Percentiles rank a stretch among this genome's conserved stretches.
phyloP scores from a whole-genome alignment of 2,888 invertebrate species.

The Caenorhabditis sp. region DNA sequence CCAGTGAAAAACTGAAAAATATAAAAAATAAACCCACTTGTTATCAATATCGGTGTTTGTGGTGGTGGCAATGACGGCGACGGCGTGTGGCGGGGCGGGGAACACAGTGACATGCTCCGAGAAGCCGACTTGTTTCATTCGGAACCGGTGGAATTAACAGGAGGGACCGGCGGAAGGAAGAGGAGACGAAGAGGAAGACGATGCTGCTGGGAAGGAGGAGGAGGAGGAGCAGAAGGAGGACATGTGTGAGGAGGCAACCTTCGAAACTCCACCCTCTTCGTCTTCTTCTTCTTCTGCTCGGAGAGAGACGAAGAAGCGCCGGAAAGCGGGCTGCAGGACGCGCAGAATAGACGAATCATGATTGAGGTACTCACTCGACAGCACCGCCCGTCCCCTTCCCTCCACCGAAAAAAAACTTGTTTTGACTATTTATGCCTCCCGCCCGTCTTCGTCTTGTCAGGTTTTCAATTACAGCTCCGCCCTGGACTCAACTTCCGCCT shows the following conservation, averaged over 20 bases:
- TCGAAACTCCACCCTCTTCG: conserved; percentile 55
- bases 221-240: conserved; percentile 30
- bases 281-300: no score
- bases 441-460: conserved; percentile 43
- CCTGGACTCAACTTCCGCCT: conserved; percentile 1
- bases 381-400: no score
- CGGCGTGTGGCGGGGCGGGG: conserved; percentile 40
- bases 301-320: conserved; percentile 21
- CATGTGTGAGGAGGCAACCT: conserved; percentile 50
- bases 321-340: conserved; percentile 43
- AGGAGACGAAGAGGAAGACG: no score
- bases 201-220: conserved; percentile 25
- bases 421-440: conserved; percentile 56
- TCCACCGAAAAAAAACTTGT: conserved; percentile 56
- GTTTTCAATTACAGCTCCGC: conserved; percentile 60
- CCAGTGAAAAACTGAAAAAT: neutral
- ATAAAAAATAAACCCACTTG: conserved; percentile 32
- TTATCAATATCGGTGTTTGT: conserved; percentile 45
- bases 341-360: conserved; percentile 57
- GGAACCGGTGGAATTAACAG: neutral
- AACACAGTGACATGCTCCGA: conserved; percentile 58
- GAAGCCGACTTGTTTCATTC: conserved; percentile 59
- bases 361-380: conserved; percentile 59
- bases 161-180: conserved; percentile 31
- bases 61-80: conserved; percentile 32